Evolutionary conservation across 2,113 vertebrate species (phyloP).

Genomic region (Electrona antarctica): DNA sequence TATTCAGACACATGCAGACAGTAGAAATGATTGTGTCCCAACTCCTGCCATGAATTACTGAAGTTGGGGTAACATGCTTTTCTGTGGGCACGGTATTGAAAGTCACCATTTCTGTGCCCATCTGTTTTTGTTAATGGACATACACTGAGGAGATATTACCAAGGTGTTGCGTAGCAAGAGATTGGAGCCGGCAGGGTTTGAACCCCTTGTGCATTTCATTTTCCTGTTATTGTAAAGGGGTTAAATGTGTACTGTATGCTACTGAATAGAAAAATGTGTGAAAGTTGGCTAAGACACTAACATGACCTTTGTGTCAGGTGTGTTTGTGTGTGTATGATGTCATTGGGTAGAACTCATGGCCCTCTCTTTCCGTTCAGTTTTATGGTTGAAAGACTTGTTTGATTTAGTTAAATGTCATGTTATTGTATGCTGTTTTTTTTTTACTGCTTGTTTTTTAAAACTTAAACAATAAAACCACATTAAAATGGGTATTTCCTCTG

Average conservation of each 20-base stretch:
- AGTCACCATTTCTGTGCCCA: too few species aligned
- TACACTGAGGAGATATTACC: too few species aligned
- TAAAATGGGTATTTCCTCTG: slow-evolving; percentile 42
- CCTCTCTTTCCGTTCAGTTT: slow-evolving; percentile 44
- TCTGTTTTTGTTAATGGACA: too few species aligned
- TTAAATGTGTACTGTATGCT: slow-evolving; percentile 53
- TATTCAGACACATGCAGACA: too few species aligned
- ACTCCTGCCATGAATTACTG: too few species aligned
- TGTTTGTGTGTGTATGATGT: slow-evolving; percentile 45
- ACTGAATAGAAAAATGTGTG: slow-evolving; percentile 57
- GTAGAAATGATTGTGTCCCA: too few species aligned
- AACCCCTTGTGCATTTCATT: slow-evolving; percentile 28
- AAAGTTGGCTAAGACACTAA: slow-evolving; percentile 45
- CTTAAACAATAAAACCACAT: slow-evolving; percentile 89
- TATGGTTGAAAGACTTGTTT: slow-evolving; percentile 26
- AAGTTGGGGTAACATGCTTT: too few species aligned
- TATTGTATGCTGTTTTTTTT: slow-evolving; percentile 84
- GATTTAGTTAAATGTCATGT: slow-evolving; percentile 56
- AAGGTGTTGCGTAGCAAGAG: too few species aligned
- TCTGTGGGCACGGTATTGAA: too few species aligned
- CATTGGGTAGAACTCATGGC: slow-evolving; percentile 34
- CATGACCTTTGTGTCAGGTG: slow-evolving; percentile 44
- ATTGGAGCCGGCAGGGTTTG: too few species aligned
- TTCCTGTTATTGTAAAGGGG: slow-evolving; percentile 42
- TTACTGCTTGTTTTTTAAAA: slow-evolving; percentile 96